phyloP scores from a whole-genome alignment of 2,113 vertebrate genomes.

The Callaeas wilsoni region DNA sequence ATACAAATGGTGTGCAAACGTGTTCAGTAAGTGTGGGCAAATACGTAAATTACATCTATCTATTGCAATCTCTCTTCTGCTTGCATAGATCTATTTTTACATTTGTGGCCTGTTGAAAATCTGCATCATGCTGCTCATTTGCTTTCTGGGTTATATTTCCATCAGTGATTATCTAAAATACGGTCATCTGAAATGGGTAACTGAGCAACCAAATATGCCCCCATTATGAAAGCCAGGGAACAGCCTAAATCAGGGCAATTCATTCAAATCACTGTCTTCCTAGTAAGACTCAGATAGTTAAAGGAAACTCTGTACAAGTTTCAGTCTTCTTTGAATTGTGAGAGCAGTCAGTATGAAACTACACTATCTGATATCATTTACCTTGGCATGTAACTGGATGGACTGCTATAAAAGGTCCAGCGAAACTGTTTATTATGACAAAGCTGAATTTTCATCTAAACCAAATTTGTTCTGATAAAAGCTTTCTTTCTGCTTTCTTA shows the following conservation, averaged over 20 bases:
- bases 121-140: background rate
- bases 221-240: background rate
- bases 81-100: background rate
- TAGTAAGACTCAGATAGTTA: background rate
- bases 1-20: background rate
- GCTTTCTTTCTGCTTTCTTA: background rate
- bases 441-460: background rate
- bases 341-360: background rate
- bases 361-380: background rate
- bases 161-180: slow-evolving; percentile 25
- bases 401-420: background rate
- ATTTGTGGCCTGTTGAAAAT: background rate
- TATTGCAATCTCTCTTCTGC: background rate
- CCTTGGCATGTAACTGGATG: background rate
- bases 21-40: background rate
- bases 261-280: background rate
- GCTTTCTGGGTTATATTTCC: background rate
- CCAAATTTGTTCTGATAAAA: background rate
- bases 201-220: slow-evolving; percentile 32
- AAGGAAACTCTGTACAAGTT: background rate
- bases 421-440: background rate
- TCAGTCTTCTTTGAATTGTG: background rate
- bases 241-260: background rate
- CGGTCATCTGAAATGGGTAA: slow-evolving; percentile 6
- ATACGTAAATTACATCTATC: background rate